phyloP scores from a whole-genome alignment of 2,888 invertebrate genomes.

The Antheraea yamamai region DNA sequence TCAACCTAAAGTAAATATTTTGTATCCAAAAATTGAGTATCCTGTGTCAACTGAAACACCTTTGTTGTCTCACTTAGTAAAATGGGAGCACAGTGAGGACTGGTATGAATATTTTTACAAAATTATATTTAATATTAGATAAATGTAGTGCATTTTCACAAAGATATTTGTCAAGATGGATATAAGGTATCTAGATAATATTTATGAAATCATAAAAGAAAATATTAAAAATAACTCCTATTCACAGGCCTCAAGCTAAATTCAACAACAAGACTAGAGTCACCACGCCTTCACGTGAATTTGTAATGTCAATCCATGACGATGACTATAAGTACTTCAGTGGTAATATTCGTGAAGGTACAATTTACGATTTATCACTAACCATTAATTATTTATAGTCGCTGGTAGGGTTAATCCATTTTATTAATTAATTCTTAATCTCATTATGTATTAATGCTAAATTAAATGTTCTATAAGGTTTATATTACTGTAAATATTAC shows the following conservation, averaged over 20 bases:
- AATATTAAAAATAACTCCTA: neutral
- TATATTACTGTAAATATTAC: too few relatives aligned
- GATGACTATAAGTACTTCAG: conserved; percentile 46
- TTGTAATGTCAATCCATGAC: conserved; percentile 52
- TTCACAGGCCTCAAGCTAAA: conserved; percentile 45
- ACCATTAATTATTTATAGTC: neutral
- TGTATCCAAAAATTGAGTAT: conserved; percentile 87
- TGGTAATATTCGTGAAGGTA: conserved; percentile 46
- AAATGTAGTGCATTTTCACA: too few relatives aligned
- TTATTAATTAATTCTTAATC: too few relatives aligned
- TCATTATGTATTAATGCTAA: too few relatives aligned
- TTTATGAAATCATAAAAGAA: neutral
- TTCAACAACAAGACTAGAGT: conserved; percentile 37
- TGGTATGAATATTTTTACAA: conserved; percentile 65
- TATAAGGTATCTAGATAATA: neutral
- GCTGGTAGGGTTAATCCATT: neutral
- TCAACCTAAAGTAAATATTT: conserved; percentile 84
- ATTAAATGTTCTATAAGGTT: too few relatives aligned
- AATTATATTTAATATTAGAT: neutral
- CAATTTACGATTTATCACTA: neutral
- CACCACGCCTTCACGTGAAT: conserved; percentile 38
- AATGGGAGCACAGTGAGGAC: conserved; percentile 89
- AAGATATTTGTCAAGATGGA: too few relatives aligned
- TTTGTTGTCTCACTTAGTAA: conserved; percentile 87
- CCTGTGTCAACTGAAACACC: conserved; percentile 92